Evolutionary conservation across 2,888 invertebrate genomes (phyloP), one percentile per base, ranked within the genome.

Genomic region (Lacanobia wlatinum): DNA sequence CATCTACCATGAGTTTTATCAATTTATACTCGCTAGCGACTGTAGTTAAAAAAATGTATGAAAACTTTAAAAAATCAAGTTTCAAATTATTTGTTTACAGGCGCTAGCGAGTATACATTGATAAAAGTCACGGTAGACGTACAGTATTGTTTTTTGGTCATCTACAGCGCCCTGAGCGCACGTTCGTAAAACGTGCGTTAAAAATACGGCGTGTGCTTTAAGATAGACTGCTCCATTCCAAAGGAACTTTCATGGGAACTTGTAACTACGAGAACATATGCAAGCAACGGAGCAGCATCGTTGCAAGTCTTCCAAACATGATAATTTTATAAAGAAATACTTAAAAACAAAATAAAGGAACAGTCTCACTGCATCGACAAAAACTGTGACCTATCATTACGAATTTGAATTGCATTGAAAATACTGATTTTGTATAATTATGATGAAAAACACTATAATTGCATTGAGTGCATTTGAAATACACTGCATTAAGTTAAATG

Each of bases 401-500:
- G 34, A 52, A 23, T 67, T 52, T 52, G 40, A 69, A 46, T 43
- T 21, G 46, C 50, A 21, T 40, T 63, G 18, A 64, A 38, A 68
- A 74, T 62, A 70, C 18, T 18, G 21, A 60, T 80, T 64, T 40
- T 1, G 34, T 64, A 66, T 61, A 69, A 69, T 69, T 60, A 58
- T 60, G 16, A 48, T 55, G 53, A 72, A 80, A 76, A 73, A 72
- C 21, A 70, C 18, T 71, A 48, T 72, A 74, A 79, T 87, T 76
- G 74, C 43, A 65, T 72, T 72, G 71, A 79, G 65, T 80, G 75
- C 62, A 72, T 71, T 80, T 76, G 77, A 70, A 84, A 76, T 28
- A 71, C 55, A 73, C 56, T 78, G 69, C 61, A 65, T 66, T 73
- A 52, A 53, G 43, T 72, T 90, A 90, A 92, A 92, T 92, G 91